These are phyloP conservation scores for Sclerodermus sp. DNA, from an alignment of 2,888 invertebrate genomes.

Conservation along the genomic window DNA sequence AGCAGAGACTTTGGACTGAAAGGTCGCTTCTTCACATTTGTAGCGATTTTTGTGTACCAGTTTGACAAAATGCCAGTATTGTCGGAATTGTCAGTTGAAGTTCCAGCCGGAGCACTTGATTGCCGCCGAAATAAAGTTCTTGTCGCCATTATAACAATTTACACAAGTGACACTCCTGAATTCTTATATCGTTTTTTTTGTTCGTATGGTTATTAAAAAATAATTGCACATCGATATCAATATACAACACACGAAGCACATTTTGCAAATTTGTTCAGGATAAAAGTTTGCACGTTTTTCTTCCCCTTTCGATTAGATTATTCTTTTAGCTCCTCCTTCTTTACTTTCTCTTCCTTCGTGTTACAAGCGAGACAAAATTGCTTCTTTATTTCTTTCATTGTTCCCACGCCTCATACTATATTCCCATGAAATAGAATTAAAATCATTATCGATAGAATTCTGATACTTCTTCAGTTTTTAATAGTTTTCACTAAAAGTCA, in stretches of 20 bases:
- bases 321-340: too few relatives aligned
- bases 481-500: too few relatives aligned
- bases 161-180: neutral
- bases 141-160: slow-evolving; percentile 1
- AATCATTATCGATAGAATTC: too few relatives aligned
- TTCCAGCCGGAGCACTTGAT: slow-evolving; percentile 44
- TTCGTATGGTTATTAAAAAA: slow-evolving; percentile 15
- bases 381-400: too few relatives aligned
- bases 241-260: slow-evolving; percentile 38
- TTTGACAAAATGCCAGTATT: slow-evolving; percentile 45
- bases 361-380: too few relatives aligned
- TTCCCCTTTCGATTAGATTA: too few relatives aligned
- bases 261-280: slow-evolving; percentile 18
- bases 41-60: slow-evolving; percentile 51
- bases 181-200: too few relatives aligned
- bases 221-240: slow-evolving; percentile 41
- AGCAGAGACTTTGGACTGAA: slow-evolving; percentile 43
- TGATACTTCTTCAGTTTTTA: too few relatives aligned
- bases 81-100: slow-evolving; percentile 27
- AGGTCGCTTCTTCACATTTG: slow-evolving; percentile 50
- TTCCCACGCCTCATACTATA: too few relatives aligned
- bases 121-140: slow-evolving; percentile 49
- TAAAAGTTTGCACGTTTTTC: too few relatives aligned
- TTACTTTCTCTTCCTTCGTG: too few relatives aligned
- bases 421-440: too few relatives aligned